A percentile compares a stretch with the other conserved stretches of the same genome.
These are phyloP conservation scores for Aythya baeri DNA, from an alignment of 2,113 vertebrate species.

Conservation along the genomic window DNA sequence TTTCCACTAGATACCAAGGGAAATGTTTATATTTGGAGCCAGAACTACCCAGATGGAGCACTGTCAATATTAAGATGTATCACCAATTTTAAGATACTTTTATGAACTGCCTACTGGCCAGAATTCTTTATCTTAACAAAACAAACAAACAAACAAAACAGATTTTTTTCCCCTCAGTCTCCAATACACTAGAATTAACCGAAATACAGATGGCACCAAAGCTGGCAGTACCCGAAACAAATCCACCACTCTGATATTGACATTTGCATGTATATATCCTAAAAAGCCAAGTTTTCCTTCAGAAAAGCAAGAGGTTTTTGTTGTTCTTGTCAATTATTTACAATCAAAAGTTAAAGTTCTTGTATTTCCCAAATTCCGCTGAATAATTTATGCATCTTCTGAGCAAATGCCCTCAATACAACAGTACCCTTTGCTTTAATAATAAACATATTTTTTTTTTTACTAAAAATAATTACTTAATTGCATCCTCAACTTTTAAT, in stretches of 20 bases:
- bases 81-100: slow-evolving; percentile 1
- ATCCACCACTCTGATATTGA: neutral
- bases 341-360: neutral
- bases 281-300: neutral
- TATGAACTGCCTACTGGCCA: neutral
- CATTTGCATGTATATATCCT: neutral
- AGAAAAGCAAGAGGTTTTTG: neutral
- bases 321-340: neutral
- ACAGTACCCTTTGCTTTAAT: neutral
- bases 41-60: neutral
- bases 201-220: neutral
- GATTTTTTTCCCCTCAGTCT: neutral
- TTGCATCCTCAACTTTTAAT: neutral
- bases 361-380: neutral
- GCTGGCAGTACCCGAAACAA: neutral
- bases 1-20: neutral
- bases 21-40: neutral
- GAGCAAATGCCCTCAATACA: neutral
- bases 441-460: neutral
- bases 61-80: slow-evolving; percentile 1
- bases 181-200: neutral
- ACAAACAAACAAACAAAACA: neutral
- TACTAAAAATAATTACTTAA: neutral
- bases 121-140: neutral
- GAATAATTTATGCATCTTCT: neutral